phyloP scores from a whole-genome alignment of 2,113 vertebrate species.

The Catharus fuscescens region DNA sequence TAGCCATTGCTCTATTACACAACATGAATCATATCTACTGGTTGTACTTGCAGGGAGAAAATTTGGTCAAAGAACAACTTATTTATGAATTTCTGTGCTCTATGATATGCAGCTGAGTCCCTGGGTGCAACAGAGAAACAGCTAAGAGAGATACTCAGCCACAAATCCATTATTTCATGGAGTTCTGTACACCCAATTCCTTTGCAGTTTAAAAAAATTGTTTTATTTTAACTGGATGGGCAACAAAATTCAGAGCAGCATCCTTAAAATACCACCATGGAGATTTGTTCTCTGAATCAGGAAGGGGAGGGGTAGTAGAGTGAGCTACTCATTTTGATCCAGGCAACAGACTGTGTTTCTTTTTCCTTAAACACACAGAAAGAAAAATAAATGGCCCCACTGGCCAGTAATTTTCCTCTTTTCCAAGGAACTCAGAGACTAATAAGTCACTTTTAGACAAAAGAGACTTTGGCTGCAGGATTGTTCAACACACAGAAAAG shows the following conservation, averaged over 20 bases:
- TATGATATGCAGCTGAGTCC: neutral
- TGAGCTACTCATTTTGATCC: neutral
- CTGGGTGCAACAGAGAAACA: neutral
- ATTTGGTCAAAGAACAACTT: neutral
- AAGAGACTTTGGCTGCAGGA: neutral
- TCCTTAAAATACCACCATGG: neutral
- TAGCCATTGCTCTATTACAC: neutral
- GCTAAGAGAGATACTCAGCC: neutral
- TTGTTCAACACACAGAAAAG: neutral
- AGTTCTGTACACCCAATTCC: neutral
- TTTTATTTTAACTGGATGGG: neutral
- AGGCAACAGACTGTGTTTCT: neutral
- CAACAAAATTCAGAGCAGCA: neutral
- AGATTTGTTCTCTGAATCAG: neutral
- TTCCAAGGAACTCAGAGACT: neutral
- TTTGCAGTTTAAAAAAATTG: neutral
- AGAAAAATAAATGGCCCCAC: neutral
- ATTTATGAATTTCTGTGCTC: neutral
- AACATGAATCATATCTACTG: neutral
- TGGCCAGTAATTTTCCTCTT: neutral
- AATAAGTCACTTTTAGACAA: neutral
- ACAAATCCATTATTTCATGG: neutral
- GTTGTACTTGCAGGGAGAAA: neutral
- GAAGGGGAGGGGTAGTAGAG: rapidly evolving
- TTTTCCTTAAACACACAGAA: neutral